Conservation (phyloP, 2,888 invertebrate genomes). For the Synanthedon tipuliformis region DNA sequence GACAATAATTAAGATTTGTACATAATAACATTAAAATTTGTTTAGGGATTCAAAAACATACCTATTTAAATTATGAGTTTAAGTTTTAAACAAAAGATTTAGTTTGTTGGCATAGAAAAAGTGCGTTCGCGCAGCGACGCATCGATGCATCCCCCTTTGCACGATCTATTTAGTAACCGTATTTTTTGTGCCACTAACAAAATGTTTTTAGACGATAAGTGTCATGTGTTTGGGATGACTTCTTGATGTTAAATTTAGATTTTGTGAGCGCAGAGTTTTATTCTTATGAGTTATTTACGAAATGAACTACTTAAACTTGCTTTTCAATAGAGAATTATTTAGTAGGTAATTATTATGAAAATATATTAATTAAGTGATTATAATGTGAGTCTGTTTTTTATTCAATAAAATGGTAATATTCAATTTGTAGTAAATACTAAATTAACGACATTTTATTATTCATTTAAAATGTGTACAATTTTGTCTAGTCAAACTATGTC, state of each 20-base stretch:
- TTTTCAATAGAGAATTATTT: neutral
- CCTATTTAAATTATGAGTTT: too few species aligned
- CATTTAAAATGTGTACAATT: too few species aligned
- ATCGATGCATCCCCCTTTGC: neutral
- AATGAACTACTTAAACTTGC: neutral
- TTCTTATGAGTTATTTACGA: neutral
- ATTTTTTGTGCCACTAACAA: neutral
- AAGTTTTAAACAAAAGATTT: too few species aligned
- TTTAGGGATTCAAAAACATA: too few species aligned
- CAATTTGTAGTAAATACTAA: too few species aligned
- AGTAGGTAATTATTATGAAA: neutral
- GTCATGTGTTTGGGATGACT: constrained; percentile 10
- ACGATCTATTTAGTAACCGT: neutral
- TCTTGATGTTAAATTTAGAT: constrained; percentile 13
- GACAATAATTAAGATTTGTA: too few species aligned
- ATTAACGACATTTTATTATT: too few species aligned
- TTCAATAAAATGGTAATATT: too few species aligned
- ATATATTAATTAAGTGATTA: neutral
- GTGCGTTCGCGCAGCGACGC: neutral
- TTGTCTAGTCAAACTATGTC: too few species aligned
- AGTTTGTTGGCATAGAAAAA: too few species aligned
- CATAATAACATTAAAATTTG: too few species aligned
- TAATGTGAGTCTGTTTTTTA: neutral
- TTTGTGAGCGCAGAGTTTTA: neutral
- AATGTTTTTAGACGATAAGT: neutral